A percentile compares a stretch with the other conserved stretches of the same genome.
Evolutionary conservation across 2,797 vertebrate genomes (phyloP).

Genomic region (Denticeps clupeoides): DNA sequence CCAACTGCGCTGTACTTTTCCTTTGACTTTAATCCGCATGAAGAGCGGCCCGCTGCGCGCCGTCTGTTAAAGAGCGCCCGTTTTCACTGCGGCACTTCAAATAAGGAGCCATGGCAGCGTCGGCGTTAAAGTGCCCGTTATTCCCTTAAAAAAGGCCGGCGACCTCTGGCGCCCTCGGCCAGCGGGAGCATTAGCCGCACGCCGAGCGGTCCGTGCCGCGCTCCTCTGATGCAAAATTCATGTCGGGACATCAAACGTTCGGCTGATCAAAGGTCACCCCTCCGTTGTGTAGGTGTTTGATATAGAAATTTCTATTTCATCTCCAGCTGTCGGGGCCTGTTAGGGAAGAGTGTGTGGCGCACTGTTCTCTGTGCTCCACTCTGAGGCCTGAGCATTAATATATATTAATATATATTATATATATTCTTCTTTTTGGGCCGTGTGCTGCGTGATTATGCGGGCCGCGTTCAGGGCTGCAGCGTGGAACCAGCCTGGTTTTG

Average conservation of each 20-base stretch:
- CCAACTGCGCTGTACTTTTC: too few relatives aligned
- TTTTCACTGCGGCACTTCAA: conserved; percentile 38
- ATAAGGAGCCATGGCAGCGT: conserved; percentile 40
- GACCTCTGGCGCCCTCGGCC: conserved; percentile 69
- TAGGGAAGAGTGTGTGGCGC: conserved; percentile 41
- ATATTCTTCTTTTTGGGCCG: too few relatives aligned
- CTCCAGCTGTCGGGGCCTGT: conserved; percentile 67
- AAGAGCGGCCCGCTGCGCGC: too few relatives aligned
- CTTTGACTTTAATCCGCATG: too few relatives aligned
- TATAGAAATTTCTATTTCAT: conserved; percentile 87
- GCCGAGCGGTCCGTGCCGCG: conserved; percentile 48
- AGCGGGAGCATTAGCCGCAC: conserved; percentile 60
- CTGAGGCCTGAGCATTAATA: too few relatives aligned
- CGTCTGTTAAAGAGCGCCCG: too few relatives aligned
- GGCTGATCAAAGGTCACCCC: conserved; percentile 87
- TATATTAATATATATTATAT: too few relatives aligned
- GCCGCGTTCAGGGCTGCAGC: too few relatives aligned
- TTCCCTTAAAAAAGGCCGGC: conserved; percentile 67
- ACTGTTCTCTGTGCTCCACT: background rate
- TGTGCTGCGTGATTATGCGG: too few relatives aligned
- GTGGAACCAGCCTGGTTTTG: conserved; percentile 17
- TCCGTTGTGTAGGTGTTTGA: conserved; percentile 80
- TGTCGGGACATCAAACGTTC: conserved; percentile 80
- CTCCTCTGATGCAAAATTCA: conserved; percentile 79
- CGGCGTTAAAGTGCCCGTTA: conserved; percentile 52